Percentiles rank a stretch among this genome's conserved stretches.
Evolutionary conservation across 1,140 invertebrate genomes (phyloP).

Genomic region (Macrocentrus cingulum): DNA sequence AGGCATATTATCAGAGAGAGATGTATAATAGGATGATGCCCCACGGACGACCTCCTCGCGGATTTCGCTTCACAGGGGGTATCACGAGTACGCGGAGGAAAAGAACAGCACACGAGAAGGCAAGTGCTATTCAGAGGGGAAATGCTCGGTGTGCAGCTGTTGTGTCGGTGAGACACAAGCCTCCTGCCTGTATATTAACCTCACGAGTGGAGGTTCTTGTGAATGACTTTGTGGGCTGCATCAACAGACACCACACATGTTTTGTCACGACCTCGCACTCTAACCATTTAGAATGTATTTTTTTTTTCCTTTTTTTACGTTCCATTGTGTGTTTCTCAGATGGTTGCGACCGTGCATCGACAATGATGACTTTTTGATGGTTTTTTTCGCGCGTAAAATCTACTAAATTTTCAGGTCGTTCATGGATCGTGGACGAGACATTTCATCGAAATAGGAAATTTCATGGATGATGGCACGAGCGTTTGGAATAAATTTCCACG

Average conservation of each 20-base stretch:
- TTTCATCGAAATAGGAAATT: constrained; percentile 20
- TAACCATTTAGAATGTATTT: too few species aligned
- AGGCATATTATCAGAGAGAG: too few species aligned
- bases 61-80: constrained; percentile 17
- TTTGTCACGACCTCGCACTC: neutral
- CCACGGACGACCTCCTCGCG: constrained; percentile 16
- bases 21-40: constrained; percentile 12
- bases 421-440: neutral
- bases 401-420: too few species aligned
- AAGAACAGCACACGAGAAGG: neutral
- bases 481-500: constrained; percentile 23
- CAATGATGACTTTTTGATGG: too few species aligned
- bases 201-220: neutral
- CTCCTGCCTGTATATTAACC: neutral
- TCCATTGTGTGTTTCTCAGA: too few species aligned
- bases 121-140: constrained; percentile 5
- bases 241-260: constrained; percentile 18
- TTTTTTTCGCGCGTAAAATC: neutral
- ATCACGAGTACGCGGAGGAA: constrained; percentile 29
- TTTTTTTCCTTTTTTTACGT: too few species aligned
- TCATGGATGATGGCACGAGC: constrained; percentile 21
- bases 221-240: constrained; percentile 9
- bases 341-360: too few species aligned
- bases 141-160: constrained; percentile 19
- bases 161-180: constrained; percentile 5